phyloP scores from a whole-genome alignment of 2,888 invertebrate genomes.

The Trachelus troglodyta region DNA sequence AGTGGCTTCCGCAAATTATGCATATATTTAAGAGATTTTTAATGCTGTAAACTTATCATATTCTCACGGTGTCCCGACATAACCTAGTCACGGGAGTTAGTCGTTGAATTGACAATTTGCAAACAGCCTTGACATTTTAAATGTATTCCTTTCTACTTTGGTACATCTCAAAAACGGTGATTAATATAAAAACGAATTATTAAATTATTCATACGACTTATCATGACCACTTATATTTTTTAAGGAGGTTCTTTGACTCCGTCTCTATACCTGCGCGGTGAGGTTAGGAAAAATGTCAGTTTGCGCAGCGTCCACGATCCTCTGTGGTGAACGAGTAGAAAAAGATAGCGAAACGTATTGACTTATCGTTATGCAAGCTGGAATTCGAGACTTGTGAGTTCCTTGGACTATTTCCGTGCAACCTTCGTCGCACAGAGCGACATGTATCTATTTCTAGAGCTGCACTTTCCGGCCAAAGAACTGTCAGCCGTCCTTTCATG shows the following conservation, averaged over 20 bases:
- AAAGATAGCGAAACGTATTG: neutral
- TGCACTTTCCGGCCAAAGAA: neutral
- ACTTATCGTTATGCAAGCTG: conserved; percentile 2
- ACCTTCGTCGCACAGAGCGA: neutral
- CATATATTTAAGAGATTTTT: neutral
- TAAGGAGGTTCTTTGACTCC: neutral
- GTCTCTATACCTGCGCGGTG: neutral
- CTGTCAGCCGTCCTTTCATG: neutral
- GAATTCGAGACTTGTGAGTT: conserved; percentile 2
- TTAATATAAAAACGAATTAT: neutral
- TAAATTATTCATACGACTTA: no score
- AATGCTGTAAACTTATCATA: neutral
- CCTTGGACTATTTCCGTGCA: conserved; percentile 3
- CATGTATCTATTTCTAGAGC: neutral
- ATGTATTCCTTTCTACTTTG: neutral
- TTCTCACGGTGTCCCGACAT: neutral
- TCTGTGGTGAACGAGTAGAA: neutral
- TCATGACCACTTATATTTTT: no score
- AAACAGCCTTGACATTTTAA: no score
- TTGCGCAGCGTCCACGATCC: neutral
- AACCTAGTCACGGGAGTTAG: neutral
- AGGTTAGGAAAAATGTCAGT: neutral
- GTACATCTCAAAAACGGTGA: neutral
- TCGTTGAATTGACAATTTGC: no score
- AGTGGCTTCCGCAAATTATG: neutral